Evolutionary conservation across 2,113 vertebrate genomes (phyloP).

Genomic region (Eudyptes chrysolophus): DNA sequence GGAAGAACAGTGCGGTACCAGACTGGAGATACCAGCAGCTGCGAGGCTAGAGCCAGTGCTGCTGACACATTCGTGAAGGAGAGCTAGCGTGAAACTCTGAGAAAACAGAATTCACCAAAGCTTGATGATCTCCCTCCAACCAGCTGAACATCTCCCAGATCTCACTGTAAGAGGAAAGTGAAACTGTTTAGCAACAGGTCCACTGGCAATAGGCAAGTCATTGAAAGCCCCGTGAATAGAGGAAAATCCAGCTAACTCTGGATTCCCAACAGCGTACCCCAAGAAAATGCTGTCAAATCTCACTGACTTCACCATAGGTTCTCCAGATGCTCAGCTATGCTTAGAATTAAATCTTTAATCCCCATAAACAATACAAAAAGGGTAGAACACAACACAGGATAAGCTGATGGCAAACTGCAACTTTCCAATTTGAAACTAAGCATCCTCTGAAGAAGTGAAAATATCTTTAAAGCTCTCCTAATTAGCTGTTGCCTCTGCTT

Average conservation of each 20-base stretch:
- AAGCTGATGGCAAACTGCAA: background rate
- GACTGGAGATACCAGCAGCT: background rate
- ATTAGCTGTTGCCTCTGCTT: background rate
- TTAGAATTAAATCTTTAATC: background rate
- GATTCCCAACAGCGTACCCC: background rate
- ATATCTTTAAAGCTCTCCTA: background rate
- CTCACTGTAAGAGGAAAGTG: background rate
- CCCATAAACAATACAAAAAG: background rate
- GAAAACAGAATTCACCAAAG: background rate
- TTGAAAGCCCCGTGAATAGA: fast-evolving
- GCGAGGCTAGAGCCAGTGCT: background rate
- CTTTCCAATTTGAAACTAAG: background rate
- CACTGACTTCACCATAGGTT: background rate
- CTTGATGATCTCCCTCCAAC: background rate
- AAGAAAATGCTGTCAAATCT: background rate
- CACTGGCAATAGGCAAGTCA: background rate
- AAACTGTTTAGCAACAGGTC: background rate
- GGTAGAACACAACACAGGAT: background rate
- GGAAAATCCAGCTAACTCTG: background rate
- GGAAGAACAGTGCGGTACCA: background rate
- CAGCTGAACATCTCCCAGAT: background rate
- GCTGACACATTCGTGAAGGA: fast-evolving
- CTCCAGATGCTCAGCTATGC: background rate
- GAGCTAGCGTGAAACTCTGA: background rate
- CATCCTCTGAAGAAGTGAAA: background rate